Evolutionary conservation across 2,113 vertebrate genomes (phyloP), one percentile per base, ranked within the genome.

Genomic region (Phoenicopterus ruber): DNA sequence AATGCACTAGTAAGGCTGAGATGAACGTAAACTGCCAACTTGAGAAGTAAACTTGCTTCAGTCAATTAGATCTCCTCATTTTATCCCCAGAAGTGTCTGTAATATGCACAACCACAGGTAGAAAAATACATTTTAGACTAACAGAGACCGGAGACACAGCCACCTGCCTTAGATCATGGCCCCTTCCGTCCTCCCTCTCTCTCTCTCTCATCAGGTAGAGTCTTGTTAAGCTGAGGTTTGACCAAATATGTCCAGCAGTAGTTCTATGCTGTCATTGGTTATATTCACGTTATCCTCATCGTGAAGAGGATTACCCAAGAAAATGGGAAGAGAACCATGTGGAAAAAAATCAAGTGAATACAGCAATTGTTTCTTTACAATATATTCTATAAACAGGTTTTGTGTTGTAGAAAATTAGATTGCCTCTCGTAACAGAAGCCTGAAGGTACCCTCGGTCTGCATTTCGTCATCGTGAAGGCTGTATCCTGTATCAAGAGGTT

Each of bases 71-170:
- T 18, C 22, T 62, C 21, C 9, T 78, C 8, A 40, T 67, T 82
- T 70, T 29, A 58, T 22, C 8, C 20, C 13, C 25, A 29, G 32
- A 76, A 50, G 6, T 55, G 7, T 5, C 38, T 88, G 28, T 58
- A 54, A 36, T 29, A 36, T 22, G 11, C 0, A 5, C 9, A 76
- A 49, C 5, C 17, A 31, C 2, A 3, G 18, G 26, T 34, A 8
- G 36, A 81, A 47, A 86, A 36, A 49, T 49, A 19, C 3, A 11
- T 57, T 85, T 86, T 36, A 74, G 29, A 7, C 13, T 52, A 50
- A 59, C 3, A 50, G 61, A 91, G 26, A 11, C 20, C n/a, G 24
- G 17, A 84, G 12, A 13, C 24, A 76, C 12, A 88, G 17, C 11
- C 21, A 84, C 17, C 4, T 58, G 9, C 26, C 32, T 90, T 74